phyloP scores from a whole-genome alignment of 2,113 vertebrate species.

The Erinaceus europaeus region DNA sequence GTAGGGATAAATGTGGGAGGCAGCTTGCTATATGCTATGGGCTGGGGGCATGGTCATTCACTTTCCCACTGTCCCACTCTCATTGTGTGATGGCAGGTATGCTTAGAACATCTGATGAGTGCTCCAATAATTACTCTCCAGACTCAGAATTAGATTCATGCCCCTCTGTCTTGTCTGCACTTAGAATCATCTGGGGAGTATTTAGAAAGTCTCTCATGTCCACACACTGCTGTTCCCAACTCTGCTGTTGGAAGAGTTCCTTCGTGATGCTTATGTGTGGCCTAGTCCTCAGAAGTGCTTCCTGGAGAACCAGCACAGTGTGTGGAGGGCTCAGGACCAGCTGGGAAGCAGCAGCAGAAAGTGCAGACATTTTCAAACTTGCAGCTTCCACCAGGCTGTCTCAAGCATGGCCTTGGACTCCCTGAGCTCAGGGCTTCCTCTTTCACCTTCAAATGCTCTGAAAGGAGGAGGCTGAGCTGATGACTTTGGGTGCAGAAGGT shows the following conservation, averaged over 20 bases:
- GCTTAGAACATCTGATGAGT: background rate
- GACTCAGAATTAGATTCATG: background rate
- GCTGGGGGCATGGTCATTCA: too few species aligned
- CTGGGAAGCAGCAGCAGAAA: background rate
- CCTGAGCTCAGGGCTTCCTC: background rate
- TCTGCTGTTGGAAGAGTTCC: constrained; percentile 25
- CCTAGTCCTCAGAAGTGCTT: background rate
- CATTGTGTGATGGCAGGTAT: background rate
- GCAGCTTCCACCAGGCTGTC: background rate
- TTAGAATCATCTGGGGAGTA: constrained; percentile 34
- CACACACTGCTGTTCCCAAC: background rate
- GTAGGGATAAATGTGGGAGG: background rate
- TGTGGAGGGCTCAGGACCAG: background rate
- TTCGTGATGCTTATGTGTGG: background rate
- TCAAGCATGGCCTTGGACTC: background rate
- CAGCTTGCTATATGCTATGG: background rate
- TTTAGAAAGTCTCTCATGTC: constrained; percentile 8
- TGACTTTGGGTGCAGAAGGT: background rate
- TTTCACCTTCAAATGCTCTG: background rate
- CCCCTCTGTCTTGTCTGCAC: constrained; percentile 3
- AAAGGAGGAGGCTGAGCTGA: background rate
- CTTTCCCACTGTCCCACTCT: background rate
- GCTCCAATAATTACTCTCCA: background rate
- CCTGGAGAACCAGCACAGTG: background rate
- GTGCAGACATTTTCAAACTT: background rate